These are phyloP conservation scores for Helicoverpa armigera DNA, from an alignment of 1,140 invertebrate genomes.

Conservation along the genomic window DNA sequence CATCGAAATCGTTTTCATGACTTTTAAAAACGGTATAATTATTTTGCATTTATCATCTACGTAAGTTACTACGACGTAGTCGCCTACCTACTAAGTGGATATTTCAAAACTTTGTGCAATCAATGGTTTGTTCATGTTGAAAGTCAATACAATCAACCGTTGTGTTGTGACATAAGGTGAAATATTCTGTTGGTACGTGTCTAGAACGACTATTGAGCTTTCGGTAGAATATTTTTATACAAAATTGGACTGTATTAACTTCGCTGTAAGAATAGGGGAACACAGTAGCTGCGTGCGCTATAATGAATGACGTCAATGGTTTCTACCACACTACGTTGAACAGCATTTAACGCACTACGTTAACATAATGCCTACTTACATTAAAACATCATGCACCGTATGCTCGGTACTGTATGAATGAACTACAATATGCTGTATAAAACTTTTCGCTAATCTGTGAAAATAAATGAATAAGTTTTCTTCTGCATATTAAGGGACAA, in stretches of 20 bases:
- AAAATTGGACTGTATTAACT: not conserved
- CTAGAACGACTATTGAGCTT: not conserved
- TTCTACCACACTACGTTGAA: not conserved
- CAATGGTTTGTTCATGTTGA: constrained; percentile 43
- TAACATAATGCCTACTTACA: no score
- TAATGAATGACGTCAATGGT: constrained; percentile 17
- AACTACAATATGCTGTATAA: no score
- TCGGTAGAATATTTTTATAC: not conserved
- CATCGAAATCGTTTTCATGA: not conserved
- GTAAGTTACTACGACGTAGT: not conserved
- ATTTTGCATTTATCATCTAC: not conserved
- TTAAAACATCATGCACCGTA: not conserved
- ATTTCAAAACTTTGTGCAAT: constrained; percentile 36
- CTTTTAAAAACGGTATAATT: not conserved
- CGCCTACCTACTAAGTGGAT: not conserved
- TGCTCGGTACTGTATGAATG: not conserved
- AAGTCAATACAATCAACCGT: constrained; percentile 44
- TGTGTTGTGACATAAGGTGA: constrained; percentile 42
- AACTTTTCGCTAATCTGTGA: not conserved
- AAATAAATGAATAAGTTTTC: no score
- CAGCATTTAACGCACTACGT: no score
- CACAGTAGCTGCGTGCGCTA: not conserved
- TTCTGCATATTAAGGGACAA: no score
- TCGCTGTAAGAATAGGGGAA: constrained; percentile 2
- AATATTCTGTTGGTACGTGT: not conserved